Evolutionary conservation across 2,888 invertebrate species (phyloP).

Genomic region (Loripinus fragilis): DNA sequence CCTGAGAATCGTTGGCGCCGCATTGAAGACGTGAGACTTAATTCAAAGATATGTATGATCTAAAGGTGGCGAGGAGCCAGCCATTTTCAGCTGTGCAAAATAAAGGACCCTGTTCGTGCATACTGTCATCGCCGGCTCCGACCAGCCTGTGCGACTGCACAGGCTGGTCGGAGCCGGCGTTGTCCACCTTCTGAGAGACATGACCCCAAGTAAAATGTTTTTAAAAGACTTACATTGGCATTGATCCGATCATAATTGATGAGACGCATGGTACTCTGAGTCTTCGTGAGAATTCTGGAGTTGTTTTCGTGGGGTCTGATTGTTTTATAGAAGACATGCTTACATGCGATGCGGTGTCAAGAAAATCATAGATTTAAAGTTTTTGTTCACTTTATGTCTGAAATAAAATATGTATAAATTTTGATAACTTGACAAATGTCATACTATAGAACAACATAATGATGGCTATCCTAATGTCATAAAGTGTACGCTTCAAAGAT

Average conservation of each 20-base stretch:
- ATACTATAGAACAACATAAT: neutral
- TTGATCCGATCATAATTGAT: too few species aligned
- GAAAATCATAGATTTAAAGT: constrained; percentile 12
- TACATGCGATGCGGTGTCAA: neutral
- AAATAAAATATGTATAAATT: constrained; percentile 15
- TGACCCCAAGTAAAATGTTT: too few species aligned
- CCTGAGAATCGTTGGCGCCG: constrained; percentile 49
- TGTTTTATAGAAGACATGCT: neutral
- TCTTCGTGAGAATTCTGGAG: too few species aligned
- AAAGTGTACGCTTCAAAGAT: neutral
- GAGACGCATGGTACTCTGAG: too few species aligned
- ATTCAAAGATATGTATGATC: neutral
- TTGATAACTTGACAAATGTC: constrained; percentile 16
- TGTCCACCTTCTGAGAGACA: too few species aligned
- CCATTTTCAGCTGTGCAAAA: too few species aligned
- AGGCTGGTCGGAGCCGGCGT: too few species aligned
- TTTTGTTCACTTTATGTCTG: neutral
- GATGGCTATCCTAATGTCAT: neutral
- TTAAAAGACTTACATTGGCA: too few species aligned
- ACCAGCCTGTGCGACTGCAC: too few species aligned
- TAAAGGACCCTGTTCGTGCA: too few species aligned
- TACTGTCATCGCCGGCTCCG: too few species aligned
- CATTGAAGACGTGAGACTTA: constrained; percentile 42
- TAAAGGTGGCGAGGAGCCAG: neutral
- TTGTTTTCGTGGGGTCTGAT: too few species aligned